These are phyloP conservation scores for Creontiades dilutus DNA, from an alignment of 2,888 invertebrate species.

Conservation along the genomic window DNA sequence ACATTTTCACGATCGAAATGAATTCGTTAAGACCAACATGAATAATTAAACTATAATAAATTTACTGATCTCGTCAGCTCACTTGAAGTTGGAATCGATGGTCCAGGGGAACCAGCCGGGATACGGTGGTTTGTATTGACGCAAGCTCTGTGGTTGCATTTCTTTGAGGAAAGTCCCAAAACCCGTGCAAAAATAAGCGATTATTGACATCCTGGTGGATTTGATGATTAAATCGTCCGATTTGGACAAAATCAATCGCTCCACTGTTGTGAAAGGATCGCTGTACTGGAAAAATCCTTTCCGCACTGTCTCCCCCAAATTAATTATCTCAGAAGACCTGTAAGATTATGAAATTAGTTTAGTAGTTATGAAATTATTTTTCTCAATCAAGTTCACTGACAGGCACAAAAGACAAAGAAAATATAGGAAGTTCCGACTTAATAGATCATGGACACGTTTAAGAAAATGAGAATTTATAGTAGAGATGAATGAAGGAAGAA, in stretches of 20 bases:
- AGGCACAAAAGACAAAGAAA: background rate
- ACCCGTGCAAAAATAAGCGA: slow-evolving; percentile 49
- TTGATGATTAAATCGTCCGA: slow-evolving; percentile 45
- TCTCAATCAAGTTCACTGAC: too few species aligned
- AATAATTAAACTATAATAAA: too few species aligned
- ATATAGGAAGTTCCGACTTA: too few species aligned
- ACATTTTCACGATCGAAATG: background rate
- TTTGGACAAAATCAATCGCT: slow-evolving; percentile 45
- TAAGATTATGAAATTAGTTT: background rate
- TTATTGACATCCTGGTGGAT: slow-evolving; percentile 23
- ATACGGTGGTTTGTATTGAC: slow-evolving; percentile 34
- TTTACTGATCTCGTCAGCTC: background rate
- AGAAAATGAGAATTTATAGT: too few species aligned
- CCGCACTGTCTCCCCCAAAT: slow-evolving; percentile 11
- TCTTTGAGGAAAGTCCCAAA: slow-evolving; percentile 51
- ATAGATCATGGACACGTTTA: too few species aligned
- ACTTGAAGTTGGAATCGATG: slow-evolving; percentile 35
- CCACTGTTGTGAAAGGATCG: slow-evolving; percentile 20
- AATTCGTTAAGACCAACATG: too few species aligned
- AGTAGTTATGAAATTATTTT: background rate
- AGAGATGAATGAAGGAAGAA: too few species aligned
- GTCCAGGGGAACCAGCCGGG: slow-evolving; percentile 61
- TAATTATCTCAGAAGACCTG: slow-evolving; percentile 34
- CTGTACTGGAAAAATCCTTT: slow-evolving; percentile 40
- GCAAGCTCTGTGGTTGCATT: slow-evolving; percentile 43